Evolutionary conservation across 2,113 vertebrate species (phyloP).

Genomic region (Ondatra zibethicus): DNA sequence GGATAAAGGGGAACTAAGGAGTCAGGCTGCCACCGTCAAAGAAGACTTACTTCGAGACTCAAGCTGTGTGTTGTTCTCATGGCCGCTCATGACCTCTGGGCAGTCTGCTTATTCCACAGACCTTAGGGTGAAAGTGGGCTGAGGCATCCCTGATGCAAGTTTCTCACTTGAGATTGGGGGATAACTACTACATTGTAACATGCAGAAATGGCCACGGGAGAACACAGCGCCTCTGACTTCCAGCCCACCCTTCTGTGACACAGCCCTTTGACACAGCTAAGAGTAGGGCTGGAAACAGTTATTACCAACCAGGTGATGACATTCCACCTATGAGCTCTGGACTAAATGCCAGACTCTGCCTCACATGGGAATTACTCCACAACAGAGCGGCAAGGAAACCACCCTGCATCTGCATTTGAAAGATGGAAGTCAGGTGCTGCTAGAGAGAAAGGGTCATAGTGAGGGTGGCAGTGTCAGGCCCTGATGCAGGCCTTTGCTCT

Average conservation of each 20-base stretch:
- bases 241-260: not conserved
- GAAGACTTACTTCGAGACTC: not conserved
- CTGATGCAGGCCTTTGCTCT: not conserved
- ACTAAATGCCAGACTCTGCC: not conserved
- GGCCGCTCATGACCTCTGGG: not conserved
- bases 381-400: not conserved
- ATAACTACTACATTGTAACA: not conserved
- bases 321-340: not conserved
- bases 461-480: not conserved
- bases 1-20: not conserved
- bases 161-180: not conserved
- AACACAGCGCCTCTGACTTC: not conserved
- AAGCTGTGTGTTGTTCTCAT: not conserved
- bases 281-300: not conserved
- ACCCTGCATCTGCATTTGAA: not conserved
- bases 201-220: not conserved
- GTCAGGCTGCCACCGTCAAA: rapidly evolving
- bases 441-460: not conserved
- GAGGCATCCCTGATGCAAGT: not conserved
- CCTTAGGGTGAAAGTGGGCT: not conserved
- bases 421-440: not conserved
- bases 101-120: not conserved
- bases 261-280: not conserved
- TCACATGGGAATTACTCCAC: not conserved
- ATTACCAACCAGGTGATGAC: too few species aligned